phyloP scores from a whole-genome alignment of 2,888 invertebrate genomes.

The Podabrus alpinus region DNA sequence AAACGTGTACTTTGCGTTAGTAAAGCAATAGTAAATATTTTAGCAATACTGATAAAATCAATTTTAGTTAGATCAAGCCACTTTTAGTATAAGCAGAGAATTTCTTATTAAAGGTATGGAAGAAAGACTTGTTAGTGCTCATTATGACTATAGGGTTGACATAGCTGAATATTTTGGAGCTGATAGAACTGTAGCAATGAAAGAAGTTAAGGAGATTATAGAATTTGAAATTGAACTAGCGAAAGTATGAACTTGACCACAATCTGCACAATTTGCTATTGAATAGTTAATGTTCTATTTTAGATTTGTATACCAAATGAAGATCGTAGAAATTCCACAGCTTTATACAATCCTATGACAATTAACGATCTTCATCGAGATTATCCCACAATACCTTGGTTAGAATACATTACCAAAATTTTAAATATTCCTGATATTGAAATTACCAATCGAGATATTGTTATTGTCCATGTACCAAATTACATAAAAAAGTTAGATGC shows the following conservation, averaged over 20 bases:
- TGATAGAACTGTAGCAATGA: slow-evolving; percentile 63
- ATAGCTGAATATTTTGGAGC: slow-evolving; percentile 81
- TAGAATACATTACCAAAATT: slow-evolving; percentile 81
- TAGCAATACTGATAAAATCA: neutral
- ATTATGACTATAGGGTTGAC: slow-evolving; percentile 76
- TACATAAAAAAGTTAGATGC: slow-evolving; percentile 75
- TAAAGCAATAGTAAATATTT: slow-evolving; percentile 20
- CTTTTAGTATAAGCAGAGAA: slow-evolving; percentile 52
- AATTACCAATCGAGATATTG: slow-evolving; percentile 70
- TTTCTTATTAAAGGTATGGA: neutral
- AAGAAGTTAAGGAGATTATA: slow-evolving; percentile 55
- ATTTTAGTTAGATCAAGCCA: slow-evolving; percentile 5
- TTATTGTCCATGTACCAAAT: slow-evolving; percentile 83
- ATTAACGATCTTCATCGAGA: slow-evolving; percentile 72
- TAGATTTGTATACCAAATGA: slow-evolving; percentile 86
- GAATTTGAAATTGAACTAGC: slow-evolving; percentile 57
- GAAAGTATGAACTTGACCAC: slow-evolving; percentile 44
- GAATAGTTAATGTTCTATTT: slow-evolving; percentile 10
- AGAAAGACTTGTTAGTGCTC: neutral
- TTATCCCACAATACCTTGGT: slow-evolving; percentile 80
- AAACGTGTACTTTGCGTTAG: slow-evolving; percentile 83
- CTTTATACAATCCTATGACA: slow-evolving; percentile 90
- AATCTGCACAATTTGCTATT: slow-evolving; percentile 21
- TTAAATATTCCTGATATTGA: slow-evolving; percentile 66
- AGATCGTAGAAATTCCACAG: slow-evolving; percentile 86